A percentile compares a stretch with the other conserved stretches of the same genome.
Evolutionary conservation across 2,113 vertebrate genomes (phyloP).

Genomic region (Leptobrachium ailaonicum): DNA sequence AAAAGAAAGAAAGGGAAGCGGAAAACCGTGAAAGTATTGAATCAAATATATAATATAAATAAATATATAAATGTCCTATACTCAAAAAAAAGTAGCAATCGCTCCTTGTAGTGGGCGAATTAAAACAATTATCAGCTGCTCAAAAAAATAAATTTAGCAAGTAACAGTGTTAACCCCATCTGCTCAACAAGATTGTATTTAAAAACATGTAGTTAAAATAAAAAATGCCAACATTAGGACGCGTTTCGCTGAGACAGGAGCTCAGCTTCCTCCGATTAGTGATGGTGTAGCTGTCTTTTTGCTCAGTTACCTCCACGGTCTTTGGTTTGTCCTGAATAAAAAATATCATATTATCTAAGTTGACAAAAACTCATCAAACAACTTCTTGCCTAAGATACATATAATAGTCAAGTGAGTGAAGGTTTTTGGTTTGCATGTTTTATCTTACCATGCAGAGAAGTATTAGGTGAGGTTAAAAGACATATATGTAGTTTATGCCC

Average conservation of each 20-base stretch:
- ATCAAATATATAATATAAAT: too few species aligned
- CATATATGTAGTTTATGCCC: too few species aligned
- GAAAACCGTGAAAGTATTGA: too few species aligned
- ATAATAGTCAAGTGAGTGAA: background rate
- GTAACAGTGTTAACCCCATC: slow-evolving; percentile 60
- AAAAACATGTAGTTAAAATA: too few species aligned
- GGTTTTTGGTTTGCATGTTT: background rate
- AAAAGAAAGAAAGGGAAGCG: too few species aligned
- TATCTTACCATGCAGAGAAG: background rate
- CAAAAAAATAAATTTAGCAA: background rate
- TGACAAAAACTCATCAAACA: too few species aligned
- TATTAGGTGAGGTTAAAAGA: background rate
- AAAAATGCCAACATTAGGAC: too few species aligned
- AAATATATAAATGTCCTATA: too few species aligned
- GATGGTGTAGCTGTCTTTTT: slow-evolving; percentile 56
- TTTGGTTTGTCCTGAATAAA: slow-evolving; percentile 31
- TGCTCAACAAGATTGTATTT: slow-evolving; percentile 49
- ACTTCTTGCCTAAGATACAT: too few species aligned
- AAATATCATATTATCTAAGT: background rate
- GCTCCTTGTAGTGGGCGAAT: slow-evolving; percentile 58
- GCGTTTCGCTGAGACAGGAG: too few species aligned
- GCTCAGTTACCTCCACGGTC: slow-evolving; percentile 56
- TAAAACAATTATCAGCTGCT: background rate
- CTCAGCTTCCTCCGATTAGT: background rate
- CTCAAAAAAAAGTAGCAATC: too few species aligned